Conservation (phyloP, 2,888 invertebrate species). For the Epiblema foenella region DNA sequence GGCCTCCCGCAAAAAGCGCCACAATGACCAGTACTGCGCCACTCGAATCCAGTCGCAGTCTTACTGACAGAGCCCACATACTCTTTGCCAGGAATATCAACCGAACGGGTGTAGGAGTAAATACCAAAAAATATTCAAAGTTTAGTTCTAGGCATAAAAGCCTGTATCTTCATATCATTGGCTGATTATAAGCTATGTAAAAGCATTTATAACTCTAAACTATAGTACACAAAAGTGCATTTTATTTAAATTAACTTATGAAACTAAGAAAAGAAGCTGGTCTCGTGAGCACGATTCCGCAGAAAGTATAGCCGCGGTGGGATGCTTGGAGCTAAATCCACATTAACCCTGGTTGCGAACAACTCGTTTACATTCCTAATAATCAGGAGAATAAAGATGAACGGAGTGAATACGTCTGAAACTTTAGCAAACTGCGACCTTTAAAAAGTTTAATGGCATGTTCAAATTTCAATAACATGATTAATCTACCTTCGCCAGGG, state of each 20-base stretch:
- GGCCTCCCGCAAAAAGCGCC: no score
- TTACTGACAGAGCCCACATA: not conserved
- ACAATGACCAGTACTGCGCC: no score
- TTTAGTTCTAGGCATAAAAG: not conserved
- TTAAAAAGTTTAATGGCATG: not conserved
- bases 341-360: slow-evolving; percentile 50
- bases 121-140: not conserved
- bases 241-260: slow-evolving; percentile 59
- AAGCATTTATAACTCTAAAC: slow-evolving; percentile 23
- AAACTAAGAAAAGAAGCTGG: slow-evolving; percentile 61
- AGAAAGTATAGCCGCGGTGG: slow-evolving; percentile 57
- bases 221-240: slow-evolving; percentile 49
- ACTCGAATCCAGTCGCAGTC: no score
- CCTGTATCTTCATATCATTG: not conserved
- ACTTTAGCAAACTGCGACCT: slow-evolving; percentile 21
- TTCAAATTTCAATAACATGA: not conserved
- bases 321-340: slow-evolving; percentile 55
- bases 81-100: no score
- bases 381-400: slow-evolving; percentile 43
- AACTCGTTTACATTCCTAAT: slow-evolving; percentile 46
- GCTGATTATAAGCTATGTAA: slow-evolving; percentile 13
- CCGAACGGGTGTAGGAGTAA: no score
- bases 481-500: not conserved
- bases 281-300: slow-evolving; percentile 61
- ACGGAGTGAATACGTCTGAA: slow-evolving; percentile 22